Base-by-base conservation (phyloP, 2,888 invertebrate species). In the Sphaeridia pumilis region DNA sequence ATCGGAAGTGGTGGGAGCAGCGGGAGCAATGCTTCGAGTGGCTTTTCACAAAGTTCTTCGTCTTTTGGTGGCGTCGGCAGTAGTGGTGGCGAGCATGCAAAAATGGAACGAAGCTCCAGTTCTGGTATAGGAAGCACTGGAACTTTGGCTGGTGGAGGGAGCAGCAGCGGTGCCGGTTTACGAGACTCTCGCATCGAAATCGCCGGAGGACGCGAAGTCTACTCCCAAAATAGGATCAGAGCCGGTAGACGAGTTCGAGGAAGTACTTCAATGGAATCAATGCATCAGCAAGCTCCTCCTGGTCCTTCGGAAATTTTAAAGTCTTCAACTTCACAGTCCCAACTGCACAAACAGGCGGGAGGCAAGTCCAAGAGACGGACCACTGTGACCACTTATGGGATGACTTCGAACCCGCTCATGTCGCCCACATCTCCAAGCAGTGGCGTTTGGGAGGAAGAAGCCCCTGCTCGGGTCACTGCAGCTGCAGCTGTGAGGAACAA, bases 141-240 rank as follows among this genome's bases (percentile, higher is more conserved):
- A 27, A 46, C 47, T 12, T 54, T 53, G 42, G 54, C 55, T 22
- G 46, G 49, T 10, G 56, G 52, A 35, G 44, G 51, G 22, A 21
- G 50, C 26, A 36, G 52, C 1, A 52, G 51, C 22, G 56, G 57
- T 48, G 51, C 54, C 5, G 57, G 56, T 42, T 55, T 61, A 35
- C 59, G 60, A 28, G 65, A 65, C 54, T 63, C 65, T 26, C 59
- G 65, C 70, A 80, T 81, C 67, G 80, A 81, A 72, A 80, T 81
- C 66, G 87, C 87, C 51, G 87, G 87, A 64, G 87, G 87, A 56
- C 77, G 86, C 55, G 87, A 87, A 72, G 77, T 87, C 58, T 86
- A 83, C 71, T 86, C 86, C 36, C 84, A 85, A 70, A 86, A 84
- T 70, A 75, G 85, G 66, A 82, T 81, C 67, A 84, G 85, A 72